Conservation (phyloP, 1,140 invertebrate species). For the Lithobius niger region DNA sequence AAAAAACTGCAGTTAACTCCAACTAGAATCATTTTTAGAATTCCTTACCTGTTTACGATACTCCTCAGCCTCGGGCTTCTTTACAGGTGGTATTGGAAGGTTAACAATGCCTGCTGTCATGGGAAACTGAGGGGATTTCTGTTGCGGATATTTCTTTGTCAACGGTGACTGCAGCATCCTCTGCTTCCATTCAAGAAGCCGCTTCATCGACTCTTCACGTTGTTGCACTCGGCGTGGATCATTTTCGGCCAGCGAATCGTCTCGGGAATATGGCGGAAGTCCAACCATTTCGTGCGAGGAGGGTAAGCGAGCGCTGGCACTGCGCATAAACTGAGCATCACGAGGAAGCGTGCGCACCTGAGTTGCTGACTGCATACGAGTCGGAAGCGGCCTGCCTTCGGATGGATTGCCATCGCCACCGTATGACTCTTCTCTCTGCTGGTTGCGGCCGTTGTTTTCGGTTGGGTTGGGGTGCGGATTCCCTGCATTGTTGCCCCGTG, state of each 20-base stretch:
- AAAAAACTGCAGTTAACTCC: background rate
- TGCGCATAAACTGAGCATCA: conserved; percentile 48
- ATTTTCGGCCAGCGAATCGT: background rate
- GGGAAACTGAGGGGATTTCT: background rate
- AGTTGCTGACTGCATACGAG: too few relatives aligned
- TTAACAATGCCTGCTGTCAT: conserved; percentile 3
- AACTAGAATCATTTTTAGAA: background rate
- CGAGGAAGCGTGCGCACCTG: background rate
- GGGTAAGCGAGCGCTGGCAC: conserved; percentile 61
- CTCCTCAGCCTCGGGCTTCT: conserved; percentile 7
- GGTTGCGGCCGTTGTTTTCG: conserved; percentile 19
- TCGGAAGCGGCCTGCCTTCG: too few relatives aligned
- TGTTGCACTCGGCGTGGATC: conserved; percentile 23
- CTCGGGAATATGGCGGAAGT: background rate
- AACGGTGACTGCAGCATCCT: conserved; percentile 77
- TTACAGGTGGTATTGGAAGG: too few relatives aligned
- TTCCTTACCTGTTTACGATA: conserved; percentile 18
- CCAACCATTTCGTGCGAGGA: background rate
- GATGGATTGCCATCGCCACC: too few relatives aligned
- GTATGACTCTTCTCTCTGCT: conserved; percentile 21
- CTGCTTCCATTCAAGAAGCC: conserved; percentile 80
- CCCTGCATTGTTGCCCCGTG: too few relatives aligned
- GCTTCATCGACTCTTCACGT: conserved; percentile 81
- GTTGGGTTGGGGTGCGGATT: too few relatives aligned
- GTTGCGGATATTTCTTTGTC: conserved; percentile 46